Percentiles rank a stretch among this genome's conserved stretches.
These are phyloP conservation scores for Pseudorasbora parva DNA, from an alignment of 2,113 vertebrate genomes.

Conservation along the genomic window DNA sequence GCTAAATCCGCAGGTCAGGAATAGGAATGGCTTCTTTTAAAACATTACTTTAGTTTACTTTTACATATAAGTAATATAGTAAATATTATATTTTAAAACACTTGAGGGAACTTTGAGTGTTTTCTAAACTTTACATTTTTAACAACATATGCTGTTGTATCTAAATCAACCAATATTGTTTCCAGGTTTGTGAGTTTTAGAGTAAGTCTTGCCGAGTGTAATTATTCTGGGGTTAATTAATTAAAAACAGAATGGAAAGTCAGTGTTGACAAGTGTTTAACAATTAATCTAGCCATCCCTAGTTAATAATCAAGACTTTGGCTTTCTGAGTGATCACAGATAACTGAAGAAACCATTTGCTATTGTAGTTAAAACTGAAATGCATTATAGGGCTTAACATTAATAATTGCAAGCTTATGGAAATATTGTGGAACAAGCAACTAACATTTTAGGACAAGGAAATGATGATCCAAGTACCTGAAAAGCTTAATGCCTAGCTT, in stretches of 20 bases:
- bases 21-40: neutral
- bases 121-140: neutral
- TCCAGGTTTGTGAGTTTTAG: neutral
- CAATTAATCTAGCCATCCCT: conserved; percentile 7
- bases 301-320: conserved; percentile 26
- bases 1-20: neutral
- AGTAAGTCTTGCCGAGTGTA: neutral
- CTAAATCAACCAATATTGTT: neutral
- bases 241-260: conserved; percentile 13
- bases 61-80: neutral
- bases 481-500: too few species aligned
- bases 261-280: neutral
- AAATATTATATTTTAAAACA: neutral
- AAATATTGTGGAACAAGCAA: conserved; percentile 2
- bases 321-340: neutral
- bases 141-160: neutral
- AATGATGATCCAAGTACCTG: too few species aligned
- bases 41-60: neutral
- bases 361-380: neutral
- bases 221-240: neutral
- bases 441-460: neutral
- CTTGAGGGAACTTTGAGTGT: neutral
- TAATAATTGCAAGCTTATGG: neutral
- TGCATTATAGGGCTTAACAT: neutral
- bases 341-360: neutral